A percentile compares a stretch with the other conserved stretches of the same genome.
Conservation (phyloP, 2,888 invertebrate species). For the Calameuta pallipes region DNA sequence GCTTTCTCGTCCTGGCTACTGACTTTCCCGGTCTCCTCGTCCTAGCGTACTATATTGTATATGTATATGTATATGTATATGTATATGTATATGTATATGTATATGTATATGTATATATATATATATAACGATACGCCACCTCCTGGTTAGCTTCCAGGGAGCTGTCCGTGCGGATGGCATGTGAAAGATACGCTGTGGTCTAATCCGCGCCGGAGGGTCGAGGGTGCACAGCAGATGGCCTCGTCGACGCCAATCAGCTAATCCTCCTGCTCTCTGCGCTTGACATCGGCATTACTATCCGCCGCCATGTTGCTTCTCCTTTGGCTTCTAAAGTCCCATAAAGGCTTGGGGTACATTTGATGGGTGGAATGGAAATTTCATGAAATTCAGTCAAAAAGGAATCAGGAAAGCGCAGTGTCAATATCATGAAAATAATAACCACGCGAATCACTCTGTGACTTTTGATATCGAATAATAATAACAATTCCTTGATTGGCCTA, state of each 20-base stretch:
- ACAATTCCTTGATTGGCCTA: no score
- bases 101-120: no score
- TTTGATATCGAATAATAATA: background rate
- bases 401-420: no score
- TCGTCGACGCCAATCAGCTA: slow-evolving; percentile 54
- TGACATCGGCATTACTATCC: slow-evolving; percentile 37
- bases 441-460: no score
- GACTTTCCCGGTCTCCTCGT: slow-evolving; percentile 18
- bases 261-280: slow-evolving; percentile 45
- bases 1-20: slow-evolving; percentile 29
- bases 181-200: slow-evolving; percentile 41
- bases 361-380: background rate
- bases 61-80: no score
- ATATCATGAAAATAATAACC: no score
- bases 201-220: slow-evolving; percentile 40
- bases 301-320: slow-evolving; percentile 6
- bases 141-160: slow-evolving; percentile 7
- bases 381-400: background rate
- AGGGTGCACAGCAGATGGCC: slow-evolving; percentile 47
- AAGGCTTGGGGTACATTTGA: background rate
- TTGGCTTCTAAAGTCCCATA: background rate
- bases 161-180: slow-evolving; percentile 38
- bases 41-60: background rate
- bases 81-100: no score
- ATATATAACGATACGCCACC: background rate